A percentile compares a stretch with the other conserved stretches of the same genome.
These are phyloP conservation scores for Hippocampus comes DNA, from an alignment of 2,113 vertebrate species.

Conservation along the genomic window DNA sequence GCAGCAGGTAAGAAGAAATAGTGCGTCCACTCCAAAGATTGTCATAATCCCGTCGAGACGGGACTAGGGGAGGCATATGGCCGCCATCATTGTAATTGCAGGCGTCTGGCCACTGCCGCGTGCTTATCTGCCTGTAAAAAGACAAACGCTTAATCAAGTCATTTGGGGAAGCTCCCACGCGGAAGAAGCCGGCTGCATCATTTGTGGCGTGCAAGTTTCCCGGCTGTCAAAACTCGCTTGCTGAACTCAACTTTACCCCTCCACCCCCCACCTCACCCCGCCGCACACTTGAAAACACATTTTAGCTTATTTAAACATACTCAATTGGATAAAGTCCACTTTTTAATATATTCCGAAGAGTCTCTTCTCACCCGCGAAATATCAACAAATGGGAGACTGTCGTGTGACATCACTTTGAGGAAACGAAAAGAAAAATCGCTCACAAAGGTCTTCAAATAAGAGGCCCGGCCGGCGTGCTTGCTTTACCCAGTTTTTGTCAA, in stretches of 20 bases:
- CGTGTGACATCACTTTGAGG: too few species aligned
- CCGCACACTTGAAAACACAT: too few species aligned
- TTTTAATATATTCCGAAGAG: too few species aligned
- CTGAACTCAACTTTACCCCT: not conserved
- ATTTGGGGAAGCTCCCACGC: not conserved
- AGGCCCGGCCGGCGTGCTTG: too few species aligned
- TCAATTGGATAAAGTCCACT: too few species aligned
- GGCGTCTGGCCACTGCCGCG: conserved; percentile 32
- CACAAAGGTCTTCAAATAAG: too few species aligned
- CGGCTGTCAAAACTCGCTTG: not conserved
- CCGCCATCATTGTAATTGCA: conserved; percentile 44
- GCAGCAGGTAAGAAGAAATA: conserved; percentile 24
- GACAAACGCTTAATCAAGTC: conserved; percentile 13
- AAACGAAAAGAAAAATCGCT: too few species aligned
- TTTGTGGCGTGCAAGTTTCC: not conserved
- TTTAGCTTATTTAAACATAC: too few species aligned
- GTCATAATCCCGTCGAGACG: conserved; percentile 16
- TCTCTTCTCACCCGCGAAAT: too few species aligned
- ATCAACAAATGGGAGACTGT: too few species aligned
- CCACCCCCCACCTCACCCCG: too few species aligned
- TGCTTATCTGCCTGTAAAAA: conserved; percentile 9
- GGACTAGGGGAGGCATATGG: conserved; percentile 41
- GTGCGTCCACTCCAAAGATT: conserved; percentile 29
- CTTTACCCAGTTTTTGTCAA: too few species aligned
- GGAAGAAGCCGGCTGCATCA: not conserved